These are phyloP conservation scores for Drosophila arawakana DNA, from an alignment of 1,140 invertebrate species.

Conservation along the genomic window DNA sequence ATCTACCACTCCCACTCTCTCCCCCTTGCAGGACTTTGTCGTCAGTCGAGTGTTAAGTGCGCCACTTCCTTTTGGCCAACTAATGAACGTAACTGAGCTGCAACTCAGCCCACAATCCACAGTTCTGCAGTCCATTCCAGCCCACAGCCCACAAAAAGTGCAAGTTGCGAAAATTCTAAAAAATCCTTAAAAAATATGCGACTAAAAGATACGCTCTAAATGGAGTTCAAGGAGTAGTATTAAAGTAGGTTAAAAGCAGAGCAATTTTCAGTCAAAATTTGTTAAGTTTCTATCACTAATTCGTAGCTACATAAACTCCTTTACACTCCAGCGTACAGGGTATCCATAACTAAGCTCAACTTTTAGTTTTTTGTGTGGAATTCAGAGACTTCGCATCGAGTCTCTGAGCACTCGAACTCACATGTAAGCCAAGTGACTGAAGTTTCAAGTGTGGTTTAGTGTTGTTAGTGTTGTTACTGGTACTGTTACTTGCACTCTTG, in stretches of 20 bases:
- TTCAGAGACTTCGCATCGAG: constrained; percentile 14
- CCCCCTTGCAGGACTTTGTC: background rate
- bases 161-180: constrained; percentile 54
- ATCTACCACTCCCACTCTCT: background rate
- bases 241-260: no score
- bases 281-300: no score
- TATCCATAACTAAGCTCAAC: constrained; percentile 6
- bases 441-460: constrained; percentile 70
- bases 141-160: constrained; percentile 43
- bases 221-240: no score
- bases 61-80: constrained; percentile 30
- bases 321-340: background rate
- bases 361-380: constrained; percentile 11
- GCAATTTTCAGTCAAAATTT: no score
- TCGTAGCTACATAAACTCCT: background rate
- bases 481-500: background rate
- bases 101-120: constrained; percentile 8
- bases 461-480: constrained; percentile 19
- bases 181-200: background rate
- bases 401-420: constrained; percentile 20
- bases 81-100: constrained; percentile 38
- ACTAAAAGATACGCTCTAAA: constrained; percentile 3
- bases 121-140: background rate
- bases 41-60: constrained; percentile 37
- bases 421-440: constrained; percentile 54